These are phyloP conservation scores for Muntiacus reevesi DNA, from an alignment of 2,113 vertebrate genomes.

Conservation along the genomic window DNA sequence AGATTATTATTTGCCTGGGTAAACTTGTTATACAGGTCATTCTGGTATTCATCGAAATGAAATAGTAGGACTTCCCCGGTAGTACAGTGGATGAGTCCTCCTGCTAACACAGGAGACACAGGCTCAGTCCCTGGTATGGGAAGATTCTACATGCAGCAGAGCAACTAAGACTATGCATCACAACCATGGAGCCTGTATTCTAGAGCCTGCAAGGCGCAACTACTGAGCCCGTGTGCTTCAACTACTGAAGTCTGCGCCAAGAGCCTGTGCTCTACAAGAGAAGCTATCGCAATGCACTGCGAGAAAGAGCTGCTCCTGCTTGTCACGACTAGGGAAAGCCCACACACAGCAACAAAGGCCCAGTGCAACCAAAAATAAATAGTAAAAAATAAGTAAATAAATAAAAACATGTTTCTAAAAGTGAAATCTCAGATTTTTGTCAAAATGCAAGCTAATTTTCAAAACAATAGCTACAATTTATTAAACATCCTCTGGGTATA, in stretches of 20 bases:
- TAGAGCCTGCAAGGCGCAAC: background rate
- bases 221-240: background rate
- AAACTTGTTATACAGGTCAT: background rate
- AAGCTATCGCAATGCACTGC: rapidly evolving
- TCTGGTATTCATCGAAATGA: background rate
- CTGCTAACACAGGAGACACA: background rate
- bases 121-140: background rate
- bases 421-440: background rate
- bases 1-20: background rate
- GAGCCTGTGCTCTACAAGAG: background rate
- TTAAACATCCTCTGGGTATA: background rate
- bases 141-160: background rate
- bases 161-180: rapidly evolving
- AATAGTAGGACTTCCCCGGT: background rate
- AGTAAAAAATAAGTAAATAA: background rate
- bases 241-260: rapidly evolving
- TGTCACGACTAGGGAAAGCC: background rate
- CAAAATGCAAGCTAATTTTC: background rate
- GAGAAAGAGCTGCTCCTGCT: background rate
- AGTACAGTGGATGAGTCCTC: background rate
- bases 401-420: background rate
- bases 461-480: background rate
- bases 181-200: background rate
- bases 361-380: background rate
- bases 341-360: background rate